Base-by-base conservation (phyloP, 2,797 vertebrate species). In the Macroramphosus scolopax region DNA sequence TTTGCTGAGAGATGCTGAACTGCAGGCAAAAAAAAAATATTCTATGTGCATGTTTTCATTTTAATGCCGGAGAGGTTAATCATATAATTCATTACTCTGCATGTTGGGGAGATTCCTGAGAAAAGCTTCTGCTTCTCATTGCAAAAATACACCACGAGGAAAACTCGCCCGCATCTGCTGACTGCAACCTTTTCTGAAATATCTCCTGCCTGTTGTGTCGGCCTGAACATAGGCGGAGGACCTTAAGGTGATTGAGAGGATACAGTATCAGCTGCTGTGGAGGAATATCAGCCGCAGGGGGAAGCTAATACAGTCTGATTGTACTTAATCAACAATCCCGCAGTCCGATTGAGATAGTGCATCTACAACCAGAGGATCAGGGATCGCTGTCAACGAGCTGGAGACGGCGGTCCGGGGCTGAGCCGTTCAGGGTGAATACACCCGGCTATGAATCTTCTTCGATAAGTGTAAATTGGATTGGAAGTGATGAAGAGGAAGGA, bases 181-280 rank as follows among this genome's bases (percentile, higher is more conserved):
- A 88, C 79, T 58, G 59, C 72, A 68, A 53, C 42, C 26, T 77
- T 84, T 77, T 75, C 68, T 83, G 75, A 87, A 81, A 85, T 87
- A 87, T 82, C 65, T 77, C 6, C 67, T 63, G 55, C 52, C 60
- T 54, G 74, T 56, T 37, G 70, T 78, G 82, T 82, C 18, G 59
- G 63, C 68, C 57, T 15, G 37, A 52, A 55, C 54, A 45, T 60
- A 63, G 57, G 62, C 55, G 32, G 61, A 74, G 66, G 73, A 84
- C 82, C 80, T 83, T 84, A 78, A 81, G 60, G 52, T 86, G 87
- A 88, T 83, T 57, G 81, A 87, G 75, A 68, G 71, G 53, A 63
- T 13, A n/a, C n/a, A n/a, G 57, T 32, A 47, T 40, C 56, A 53
- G n/a, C n/a, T n/a, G n/a, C 52, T 55, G 63, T 55, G 48, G 38